Percentiles rank a stretch among this genome's conserved stretches.
Conservation (phyloP, 1,140 invertebrate genomes). For the Heliconius congener region DNA sequence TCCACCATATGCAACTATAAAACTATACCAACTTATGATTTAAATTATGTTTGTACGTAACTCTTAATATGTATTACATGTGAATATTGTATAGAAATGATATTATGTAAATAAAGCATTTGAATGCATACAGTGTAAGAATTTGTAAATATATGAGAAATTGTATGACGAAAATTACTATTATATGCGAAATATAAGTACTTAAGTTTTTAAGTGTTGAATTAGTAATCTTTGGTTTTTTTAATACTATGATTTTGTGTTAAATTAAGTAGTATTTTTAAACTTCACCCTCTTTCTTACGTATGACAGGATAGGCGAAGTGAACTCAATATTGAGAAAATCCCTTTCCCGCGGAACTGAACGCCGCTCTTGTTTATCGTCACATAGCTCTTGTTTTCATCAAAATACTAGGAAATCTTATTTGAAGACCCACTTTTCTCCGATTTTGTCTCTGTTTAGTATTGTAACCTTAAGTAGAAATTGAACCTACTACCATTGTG, state of each 20-base stretch:
- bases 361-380: too few relatives aligned
- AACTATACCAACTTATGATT: not conserved
- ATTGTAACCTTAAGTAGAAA: too few relatives aligned
- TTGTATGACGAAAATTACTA: not conserved
- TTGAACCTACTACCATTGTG: too few relatives aligned
- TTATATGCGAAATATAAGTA: not conserved
- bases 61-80: not conserved
- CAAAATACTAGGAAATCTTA: too few relatives aligned
- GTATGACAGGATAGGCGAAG: not conserved
- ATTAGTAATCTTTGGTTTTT: too few relatives aligned
- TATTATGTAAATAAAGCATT: not conserved
- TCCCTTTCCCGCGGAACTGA: not conserved
- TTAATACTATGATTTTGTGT: too few relatives aligned
- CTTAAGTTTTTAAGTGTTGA: too few relatives aligned
- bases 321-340: not conserved
- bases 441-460: too few relatives aligned
- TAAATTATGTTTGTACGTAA: not conserved
- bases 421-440: too few relatives aligned
- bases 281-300: too few relatives aligned
- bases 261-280: not conserved
- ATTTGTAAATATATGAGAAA: not conserved
- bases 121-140: not conserved
- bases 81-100: not conserved
- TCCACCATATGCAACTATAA: too few relatives aligned
- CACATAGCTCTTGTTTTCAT: too few relatives aligned